Conservation (phyloP, 2,888 invertebrate species). For the Chloroclystis v-ata region DNA sequence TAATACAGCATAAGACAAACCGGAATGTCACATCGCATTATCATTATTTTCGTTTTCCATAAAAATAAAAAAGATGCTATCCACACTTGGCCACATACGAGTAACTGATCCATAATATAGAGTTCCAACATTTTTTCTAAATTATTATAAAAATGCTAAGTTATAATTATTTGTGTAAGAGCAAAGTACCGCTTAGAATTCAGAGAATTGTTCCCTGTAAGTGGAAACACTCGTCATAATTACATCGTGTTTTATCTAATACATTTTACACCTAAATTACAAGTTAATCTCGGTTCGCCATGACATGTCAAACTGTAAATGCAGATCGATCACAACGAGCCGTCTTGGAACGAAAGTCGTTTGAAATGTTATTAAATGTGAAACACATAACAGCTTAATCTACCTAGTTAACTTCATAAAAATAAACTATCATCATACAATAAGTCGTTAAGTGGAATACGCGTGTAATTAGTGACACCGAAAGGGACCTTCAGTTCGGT, state of each 20-base stretch:
- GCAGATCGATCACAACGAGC: conserved; percentile 65
- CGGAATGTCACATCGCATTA: conserved; percentile 77
- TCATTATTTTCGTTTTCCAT: conserved; percentile 66
- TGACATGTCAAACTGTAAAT: conserved; percentile 69
- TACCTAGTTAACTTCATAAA: conserved; percentile 75
- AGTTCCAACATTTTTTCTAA: conserved; percentile 73
- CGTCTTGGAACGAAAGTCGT: conserved; percentile 52
- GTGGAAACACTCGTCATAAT: conserved; percentile 63
- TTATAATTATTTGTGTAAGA: conserved; percentile 76
- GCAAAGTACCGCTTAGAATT: conserved; percentile 66
- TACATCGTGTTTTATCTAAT: conserved; percentile 67
- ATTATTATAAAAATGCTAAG: conserved; percentile 78
- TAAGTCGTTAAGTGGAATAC: conserved; percentile 65
- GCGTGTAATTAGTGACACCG: conserved; percentile 42
- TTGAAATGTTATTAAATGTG: conserved; percentile 57
- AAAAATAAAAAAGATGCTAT: conserved; percentile 70
- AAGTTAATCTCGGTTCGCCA: conserved; percentile 70
- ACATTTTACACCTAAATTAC: conserved; percentile 73
- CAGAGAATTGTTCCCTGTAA: conserved; percentile 62
- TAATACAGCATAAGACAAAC: conserved; percentile 79
- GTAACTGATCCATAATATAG: conserved; percentile 57
- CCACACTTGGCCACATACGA: conserved; percentile 56
- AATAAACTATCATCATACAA: conserved; percentile 75
- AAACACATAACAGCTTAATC: conserved; percentile 77
- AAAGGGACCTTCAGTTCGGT: conserved; percentile 21